A percentile compares a stretch with the other conserved stretches of the same genome.
These are phyloP conservation scores for Drosophila obscura DNA, from an alignment of 1,140 invertebrate genomes.

Conservation along the genomic window DNA sequence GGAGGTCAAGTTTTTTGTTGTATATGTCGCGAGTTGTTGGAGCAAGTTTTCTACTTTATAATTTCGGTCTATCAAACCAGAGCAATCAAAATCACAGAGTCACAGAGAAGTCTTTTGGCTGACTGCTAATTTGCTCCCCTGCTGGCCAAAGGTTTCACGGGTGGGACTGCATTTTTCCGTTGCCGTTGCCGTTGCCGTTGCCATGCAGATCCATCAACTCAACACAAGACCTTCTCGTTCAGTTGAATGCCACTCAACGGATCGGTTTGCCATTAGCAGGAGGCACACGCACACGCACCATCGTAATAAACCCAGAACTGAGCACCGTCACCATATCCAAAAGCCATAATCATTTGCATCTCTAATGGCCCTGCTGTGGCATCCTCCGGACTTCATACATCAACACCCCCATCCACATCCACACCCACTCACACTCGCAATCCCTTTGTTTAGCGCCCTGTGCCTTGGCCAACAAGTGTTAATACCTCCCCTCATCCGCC, in stretches of 20 bases:
- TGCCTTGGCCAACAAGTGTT: constrained; percentile 49
- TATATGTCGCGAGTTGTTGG: constrained; percentile 27
- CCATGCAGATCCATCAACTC: constrained; percentile 1
- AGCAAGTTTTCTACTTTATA: constrained; percentile 32
- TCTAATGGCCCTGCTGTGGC: constrained; percentile 61
- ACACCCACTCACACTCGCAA: background rate
- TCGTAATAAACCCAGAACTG: background rate
- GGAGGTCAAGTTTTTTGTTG: constrained; percentile 44
- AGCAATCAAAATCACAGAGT: background rate
- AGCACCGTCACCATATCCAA: constrained; percentile 50
- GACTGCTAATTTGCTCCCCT: constrained; percentile 23
- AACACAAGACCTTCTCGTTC: no score
- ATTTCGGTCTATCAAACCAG: background rate
- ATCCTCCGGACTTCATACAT: constrained; percentile 64
- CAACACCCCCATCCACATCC: constrained; percentile 38
- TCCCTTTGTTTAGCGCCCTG: background rate
- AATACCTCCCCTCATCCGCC: constrained; percentile 11
- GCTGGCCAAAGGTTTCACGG: background rate
- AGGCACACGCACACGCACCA: background rate
- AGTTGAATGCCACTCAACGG: constrained; percentile 15
- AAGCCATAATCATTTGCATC: constrained; percentile 80
- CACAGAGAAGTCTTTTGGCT: background rate
- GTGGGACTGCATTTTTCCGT: background rate
- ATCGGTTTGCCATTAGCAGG: constrained; percentile 17
- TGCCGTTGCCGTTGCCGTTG: no score